These are phyloP conservation scores for Craniophora ligustri DNA, from an alignment of 2,888 invertebrate species.

Conservation along the genomic window DNA sequence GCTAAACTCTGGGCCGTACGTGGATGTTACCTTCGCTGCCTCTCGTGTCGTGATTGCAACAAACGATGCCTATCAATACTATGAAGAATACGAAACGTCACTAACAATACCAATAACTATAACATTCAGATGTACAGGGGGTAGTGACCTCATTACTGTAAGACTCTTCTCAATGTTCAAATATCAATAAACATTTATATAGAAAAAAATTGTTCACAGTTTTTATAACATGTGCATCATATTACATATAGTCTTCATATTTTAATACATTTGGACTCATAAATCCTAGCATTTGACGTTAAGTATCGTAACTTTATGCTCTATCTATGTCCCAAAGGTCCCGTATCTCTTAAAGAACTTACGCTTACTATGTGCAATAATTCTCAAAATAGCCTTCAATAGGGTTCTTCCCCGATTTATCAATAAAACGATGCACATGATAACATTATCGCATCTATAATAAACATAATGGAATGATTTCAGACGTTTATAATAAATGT, in stretches of 20 bases:
- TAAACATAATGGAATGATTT: conserved; percentile 53
- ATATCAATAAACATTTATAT: too few relatives aligned
- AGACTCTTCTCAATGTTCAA: conserved; percentile 42
- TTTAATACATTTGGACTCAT: background rate
- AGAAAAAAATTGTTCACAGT: background rate
- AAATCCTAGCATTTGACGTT: conserved; percentile 7
- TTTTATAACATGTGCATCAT: too few relatives aligned
- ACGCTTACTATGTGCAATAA: background rate
- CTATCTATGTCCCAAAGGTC: conserved; percentile 10
- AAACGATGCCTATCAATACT: conserved; percentile 64
- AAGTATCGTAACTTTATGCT: conserved; percentile 6
- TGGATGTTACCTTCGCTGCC: conserved; percentile 54
- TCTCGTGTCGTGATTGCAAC: conserved; percentile 66
- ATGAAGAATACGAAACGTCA: conserved; percentile 75
- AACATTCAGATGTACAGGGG: conserved; percentile 67
- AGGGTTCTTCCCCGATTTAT: conserved; percentile 5
- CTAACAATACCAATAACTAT: conserved; percentile 62
- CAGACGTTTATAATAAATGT: conserved; percentile 77
- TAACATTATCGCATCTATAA: conserved; percentile 13
- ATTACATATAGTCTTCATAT: background rate
- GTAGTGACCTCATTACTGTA: conserved; percentile 60
- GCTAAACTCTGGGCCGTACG: conserved; percentile 68
- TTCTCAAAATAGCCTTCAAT: background rate
- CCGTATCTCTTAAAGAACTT: conserved; percentile 1
- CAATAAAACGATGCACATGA: conserved; percentile 11